Evolutionary conservation across 2,113 vertebrate genomes (phyloP), one percentile per base, ranked within the genome.

Genomic region (Microtus richardsoni): DNA sequence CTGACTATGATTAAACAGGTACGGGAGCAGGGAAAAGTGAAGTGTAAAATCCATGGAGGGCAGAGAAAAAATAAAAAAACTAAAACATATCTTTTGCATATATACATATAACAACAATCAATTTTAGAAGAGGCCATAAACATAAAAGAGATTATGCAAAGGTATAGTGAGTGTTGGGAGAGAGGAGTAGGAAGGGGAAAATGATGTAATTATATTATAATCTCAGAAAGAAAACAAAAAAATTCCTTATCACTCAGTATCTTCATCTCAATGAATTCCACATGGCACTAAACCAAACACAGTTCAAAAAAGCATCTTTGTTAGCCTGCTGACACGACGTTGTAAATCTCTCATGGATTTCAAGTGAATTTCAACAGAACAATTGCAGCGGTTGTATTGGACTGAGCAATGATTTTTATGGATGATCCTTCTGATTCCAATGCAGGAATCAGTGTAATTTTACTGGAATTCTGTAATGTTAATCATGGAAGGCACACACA

Each of bases 71-170:
- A 97, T 92, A 85, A 21, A 49, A 49, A 97, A 97, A 96, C 92
- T 95, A 85, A 98, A 98, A 97, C 95, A 97, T 96, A 97, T 83
- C 90, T 64, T 85, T 68, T 85, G 2, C 26, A 64, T 44, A 41
- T 77, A 77, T 30, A 28, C 3, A 47, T 16, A 47, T 62, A 83
- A 30, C 14, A 64, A 10, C 39, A 64, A 84, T 64, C 26, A 30
- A 74, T 41, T 84, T 84, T 30, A 30, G 41, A 84, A 62, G 80
- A 30, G 82, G 16, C 0, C 24, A 44, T 64, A 44, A 62, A 28
- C 41, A 62, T 83, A 62, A 64, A 64, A 44, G 58, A 77, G 13
- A 64, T 19, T 26, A 64, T 44, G 24, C 14, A 84, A 10, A 41
- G 58, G 16, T 84, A 64, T 16, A 64, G 44, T 28, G 26, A 77